A percentile compares a stretch with the other conserved stretches of the same genome.
phyloP scores from a whole-genome alignment of 1,140 invertebrate species.

The Apis laboriosa region DNA sequence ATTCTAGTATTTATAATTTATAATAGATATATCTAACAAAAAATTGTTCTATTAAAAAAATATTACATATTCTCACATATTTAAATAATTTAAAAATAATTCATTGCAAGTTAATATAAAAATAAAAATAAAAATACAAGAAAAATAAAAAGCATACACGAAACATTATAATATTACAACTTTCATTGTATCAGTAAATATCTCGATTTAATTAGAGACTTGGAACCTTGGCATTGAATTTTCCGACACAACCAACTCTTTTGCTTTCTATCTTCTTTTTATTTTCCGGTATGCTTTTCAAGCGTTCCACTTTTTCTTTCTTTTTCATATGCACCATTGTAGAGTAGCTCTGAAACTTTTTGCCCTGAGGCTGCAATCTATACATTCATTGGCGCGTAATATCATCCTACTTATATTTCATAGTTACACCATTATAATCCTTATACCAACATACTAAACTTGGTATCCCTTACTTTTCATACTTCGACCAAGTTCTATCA shows the following conservation, averaged over 20 bases:
- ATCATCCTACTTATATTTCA: slow-evolving; percentile 37
- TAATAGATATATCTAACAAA: too few species aligned
- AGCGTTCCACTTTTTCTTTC: slow-evolving; percentile 25
- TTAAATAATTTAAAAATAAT: background rate
- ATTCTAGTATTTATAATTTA: too few species aligned
- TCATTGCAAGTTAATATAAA: background rate
- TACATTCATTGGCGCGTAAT: slow-evolving; percentile 8
- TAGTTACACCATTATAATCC: slow-evolving; percentile 31
- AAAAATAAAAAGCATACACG: background rate
- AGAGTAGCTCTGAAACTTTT: slow-evolving; percentile 66
- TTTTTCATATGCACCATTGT: slow-evolving; percentile 56
- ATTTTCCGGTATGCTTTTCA: slow-evolving; percentile 50
- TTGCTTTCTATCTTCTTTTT: slow-evolving; percentile 51
- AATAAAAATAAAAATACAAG: background rate
- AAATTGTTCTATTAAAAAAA: too few species aligned
- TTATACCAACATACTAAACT: background rate
- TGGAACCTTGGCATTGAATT: slow-evolving; percentile 61
- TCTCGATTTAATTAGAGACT: slow-evolving; percentile 39
- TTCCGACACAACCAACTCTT: slow-evolving; percentile 16
- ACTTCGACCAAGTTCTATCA: background rate
- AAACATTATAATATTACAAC: slow-evolving; percentile 17
- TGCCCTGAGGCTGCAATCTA: slow-evolving; percentile 42
- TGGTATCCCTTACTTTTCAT: background rate
- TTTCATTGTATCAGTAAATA: slow-evolving; percentile 17
- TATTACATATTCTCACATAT: background rate